Percentiles rank a stretch among this genome's conserved stretches.
These are phyloP conservation scores for Choristoneura rosaceana DNA, from an alignment of 2,888 invertebrate species.

Conservation along the genomic window DNA sequence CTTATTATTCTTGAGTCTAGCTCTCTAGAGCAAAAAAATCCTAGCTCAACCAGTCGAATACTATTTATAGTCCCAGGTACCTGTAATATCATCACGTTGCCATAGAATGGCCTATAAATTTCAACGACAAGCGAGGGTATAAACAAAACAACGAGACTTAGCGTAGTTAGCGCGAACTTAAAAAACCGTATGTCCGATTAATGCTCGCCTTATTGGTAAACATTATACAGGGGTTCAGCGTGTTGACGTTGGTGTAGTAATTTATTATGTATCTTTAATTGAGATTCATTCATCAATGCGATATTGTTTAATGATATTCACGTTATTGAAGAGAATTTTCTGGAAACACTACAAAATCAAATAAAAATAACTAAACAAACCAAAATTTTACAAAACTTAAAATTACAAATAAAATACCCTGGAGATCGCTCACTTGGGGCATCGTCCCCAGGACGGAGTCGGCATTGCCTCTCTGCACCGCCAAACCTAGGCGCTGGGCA, in stretches of 20 bases:
- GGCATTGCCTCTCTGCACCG: too few species aligned
- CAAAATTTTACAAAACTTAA: too few species aligned
- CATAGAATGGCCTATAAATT: constrained; percentile 32
- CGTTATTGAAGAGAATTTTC: too few species aligned
- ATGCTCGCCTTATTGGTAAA: constrained; percentile 75
- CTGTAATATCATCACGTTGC: constrained; percentile 12
- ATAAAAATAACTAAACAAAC: too few species aligned
- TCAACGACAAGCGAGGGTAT: neutral
- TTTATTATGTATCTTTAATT: too few species aligned
- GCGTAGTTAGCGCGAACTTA: constrained; percentile 49
- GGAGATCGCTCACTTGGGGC: too few species aligned
- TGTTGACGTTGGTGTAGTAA: constrained; percentile 32
- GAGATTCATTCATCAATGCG: too few species aligned
- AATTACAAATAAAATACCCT: too few species aligned
- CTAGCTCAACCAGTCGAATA: neutral
- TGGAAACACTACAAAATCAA: too few species aligned
- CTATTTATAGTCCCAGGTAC: neutral
- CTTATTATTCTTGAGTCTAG: neutral
- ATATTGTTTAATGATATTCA: too few species aligned
- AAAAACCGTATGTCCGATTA: constrained; percentile 44
- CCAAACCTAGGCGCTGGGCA: too few species aligned
- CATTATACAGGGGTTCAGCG: constrained; percentile 57
- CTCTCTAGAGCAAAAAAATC: neutral
- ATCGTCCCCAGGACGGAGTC: too few species aligned
- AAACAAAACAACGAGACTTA: constrained; percentile 42